These are phyloP conservation scores for Meiosimyza decipiens DNA, from an alignment of 2,888 invertebrate genomes.

Conservation along the genomic window DNA sequence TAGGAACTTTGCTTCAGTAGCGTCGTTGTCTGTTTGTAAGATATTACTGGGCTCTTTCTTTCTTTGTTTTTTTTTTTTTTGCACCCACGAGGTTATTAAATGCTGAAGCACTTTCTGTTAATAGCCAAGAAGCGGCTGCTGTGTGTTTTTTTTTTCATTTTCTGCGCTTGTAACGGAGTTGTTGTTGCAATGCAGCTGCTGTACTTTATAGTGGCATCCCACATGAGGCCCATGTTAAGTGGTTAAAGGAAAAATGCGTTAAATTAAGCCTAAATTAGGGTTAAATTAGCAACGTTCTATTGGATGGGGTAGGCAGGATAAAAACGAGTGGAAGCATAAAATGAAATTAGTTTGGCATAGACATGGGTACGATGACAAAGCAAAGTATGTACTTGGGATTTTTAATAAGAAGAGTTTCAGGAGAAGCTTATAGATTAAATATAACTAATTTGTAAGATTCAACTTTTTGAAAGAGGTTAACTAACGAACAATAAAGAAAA, in stretches of 20 bases:
- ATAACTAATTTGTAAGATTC: too few relatives aligned
- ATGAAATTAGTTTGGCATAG: too few relatives aligned
- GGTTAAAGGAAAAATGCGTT: constrained; percentile 24
- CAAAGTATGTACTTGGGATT: too few relatives aligned
- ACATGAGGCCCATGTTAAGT: constrained; percentile 27
- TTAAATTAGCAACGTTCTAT: constrained; percentile 21
- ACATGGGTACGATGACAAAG: too few relatives aligned
- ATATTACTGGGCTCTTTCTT: neutral
- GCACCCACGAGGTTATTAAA: constrained; percentile 31
- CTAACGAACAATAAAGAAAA: too few relatives aligned
- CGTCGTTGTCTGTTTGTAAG: constrained; percentile 7
- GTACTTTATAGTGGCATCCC: neutral
- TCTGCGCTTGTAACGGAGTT: neutral
- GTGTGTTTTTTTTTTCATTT: neutral
- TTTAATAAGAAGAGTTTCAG: too few relatives aligned
- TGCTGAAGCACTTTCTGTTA: constrained; percentile 21
- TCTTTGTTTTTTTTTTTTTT: constrained; percentile 10
- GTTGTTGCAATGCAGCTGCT: neutral
- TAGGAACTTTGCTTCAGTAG: neutral
- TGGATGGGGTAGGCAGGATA: neutral
- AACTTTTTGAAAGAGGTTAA: too few relatives aligned
- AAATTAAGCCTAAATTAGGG: constrained; percentile 22
- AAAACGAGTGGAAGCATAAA: too few relatives aligned
- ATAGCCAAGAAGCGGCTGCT: constrained; percentile 7
- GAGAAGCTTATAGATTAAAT: too few relatives aligned